phyloP scores from a whole-genome alignment of 2,888 invertebrate genomes.

The Auanema sp. region DNA sequence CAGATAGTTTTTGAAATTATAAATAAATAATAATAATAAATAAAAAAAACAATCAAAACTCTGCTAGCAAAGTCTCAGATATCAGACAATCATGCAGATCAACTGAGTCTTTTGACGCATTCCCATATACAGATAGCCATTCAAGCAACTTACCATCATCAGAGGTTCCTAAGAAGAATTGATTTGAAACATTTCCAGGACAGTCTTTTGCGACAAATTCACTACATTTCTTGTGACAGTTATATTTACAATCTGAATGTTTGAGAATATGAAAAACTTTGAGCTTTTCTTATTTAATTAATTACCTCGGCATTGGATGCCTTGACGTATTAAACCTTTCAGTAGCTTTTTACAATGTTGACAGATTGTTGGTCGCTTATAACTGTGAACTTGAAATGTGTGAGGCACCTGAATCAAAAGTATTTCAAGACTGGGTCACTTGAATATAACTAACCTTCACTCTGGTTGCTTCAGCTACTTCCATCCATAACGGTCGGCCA shows the following conservation, averaged over 20 bases:
- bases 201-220: slow-evolving; percentile 62
- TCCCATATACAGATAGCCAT: background rate
- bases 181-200: slow-evolving; percentile 51
- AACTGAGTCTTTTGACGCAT: slow-evolving; percentile 2
- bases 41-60: background rate
- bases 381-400: slow-evolving; percentile 93
- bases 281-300: background rate
- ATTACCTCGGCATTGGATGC: slow-evolving; percentile 85
- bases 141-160: slow-evolving; percentile 42
- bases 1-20: background rate
- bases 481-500: slow-evolving; percentile 75
- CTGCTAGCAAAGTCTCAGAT: background rate
- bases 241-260: slow-evolving; percentile 82
- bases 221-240: slow-evolving; percentile 87
- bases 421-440: background rate
- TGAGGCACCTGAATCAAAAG: slow-evolving; percentile 78
- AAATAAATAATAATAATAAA: too few relatives aligned
- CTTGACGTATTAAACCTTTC: slow-evolving; percentile 87
- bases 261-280: slow-evolving; percentile 1
- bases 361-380: slow-evolving; percentile 94
- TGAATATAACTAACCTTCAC: slow-evolving; percentile 65
- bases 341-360: slow-evolving; percentile 92
- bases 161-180: slow-evolving; percentile 40
- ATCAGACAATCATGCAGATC: too few relatives aligned
- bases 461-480: slow-evolving; percentile 73